These are phyloP conservation scores for Meda fulgida DNA, from an alignment of 2,797 vertebrate species.

Conservation along the genomic window DNA sequence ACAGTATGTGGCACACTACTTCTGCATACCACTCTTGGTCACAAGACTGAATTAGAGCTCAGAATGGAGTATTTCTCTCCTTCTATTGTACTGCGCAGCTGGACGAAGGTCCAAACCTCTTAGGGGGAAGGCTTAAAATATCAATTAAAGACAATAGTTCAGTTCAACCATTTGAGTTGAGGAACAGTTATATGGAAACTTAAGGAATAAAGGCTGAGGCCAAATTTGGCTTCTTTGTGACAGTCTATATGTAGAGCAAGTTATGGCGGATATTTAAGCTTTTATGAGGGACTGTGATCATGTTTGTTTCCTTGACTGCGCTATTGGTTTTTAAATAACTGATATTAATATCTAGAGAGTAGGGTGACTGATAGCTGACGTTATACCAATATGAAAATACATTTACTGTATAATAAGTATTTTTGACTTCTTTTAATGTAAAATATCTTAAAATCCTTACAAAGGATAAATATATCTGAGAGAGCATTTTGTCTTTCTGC, in stretches of 20 bases:
- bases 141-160: slow-evolving; percentile 51
- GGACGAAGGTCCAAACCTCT: slow-evolving; percentile 36
- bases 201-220: slow-evolving; percentile 31
- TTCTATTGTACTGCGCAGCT: slow-evolving; percentile 44
- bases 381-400: not conserved
- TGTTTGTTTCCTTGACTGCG: not conserved
- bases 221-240: slow-evolving; percentile 36
- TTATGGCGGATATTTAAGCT: not conserved
- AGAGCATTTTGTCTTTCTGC: not conserved
- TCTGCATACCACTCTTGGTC: slow-evolving; percentile 35
- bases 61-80: slow-evolving; percentile 51
- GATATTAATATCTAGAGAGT: not conserved
- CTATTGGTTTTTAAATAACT: not conserved
- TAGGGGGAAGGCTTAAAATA: slow-evolving; percentile 45
- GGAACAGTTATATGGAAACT: slow-evolving; percentile 41
- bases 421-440: not conserved
- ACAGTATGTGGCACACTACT: slow-evolving; percentile 9
- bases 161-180: slow-evolving; percentile 30
- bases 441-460: not conserved
- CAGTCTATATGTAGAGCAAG: slow-evolving; percentile 6
- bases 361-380: not conserved
- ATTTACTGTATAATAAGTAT: not conserved
- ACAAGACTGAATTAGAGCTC: slow-evolving; percentile 25
- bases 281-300: not conserved
- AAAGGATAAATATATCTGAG: too few species aligned